Conservation (phyloP, 1,140 invertebrate species). For the Pseudomyrmex concolor region DNA sequence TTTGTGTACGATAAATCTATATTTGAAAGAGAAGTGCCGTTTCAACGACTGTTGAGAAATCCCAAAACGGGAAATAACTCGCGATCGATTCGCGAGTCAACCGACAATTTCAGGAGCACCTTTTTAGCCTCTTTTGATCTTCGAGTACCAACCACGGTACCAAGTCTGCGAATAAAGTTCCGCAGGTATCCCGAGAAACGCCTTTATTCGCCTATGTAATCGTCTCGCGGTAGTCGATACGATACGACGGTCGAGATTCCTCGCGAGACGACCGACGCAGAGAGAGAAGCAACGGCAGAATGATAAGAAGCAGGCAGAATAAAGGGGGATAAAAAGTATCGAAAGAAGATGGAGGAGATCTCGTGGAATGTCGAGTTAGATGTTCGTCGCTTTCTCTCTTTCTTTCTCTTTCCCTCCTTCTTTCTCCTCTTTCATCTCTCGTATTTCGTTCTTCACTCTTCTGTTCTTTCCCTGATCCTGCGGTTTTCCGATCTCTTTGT, state of each 20-base stretch:
- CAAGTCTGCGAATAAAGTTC: conserved; percentile 52
- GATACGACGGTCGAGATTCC: conserved; percentile 39
- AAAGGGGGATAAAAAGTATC: conserved; percentile 58
- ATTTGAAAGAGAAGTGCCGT: too few relatives aligned
- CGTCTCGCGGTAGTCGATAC: conserved; percentile 42
- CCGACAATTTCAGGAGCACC: not conserved
- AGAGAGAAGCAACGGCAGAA: conserved; percentile 7
- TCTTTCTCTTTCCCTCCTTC: not conserved
- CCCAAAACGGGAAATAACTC: conserved; percentile 1
- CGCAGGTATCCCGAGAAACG: conserved; percentile 34
- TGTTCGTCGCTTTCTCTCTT: not conserved
- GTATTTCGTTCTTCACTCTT: not conserved
- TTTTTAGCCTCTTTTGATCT: not conserved
- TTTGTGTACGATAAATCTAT: too few relatives aligned
- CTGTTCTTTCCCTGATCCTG: conserved; percentile 24
- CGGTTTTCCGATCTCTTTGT: conserved; percentile 56
- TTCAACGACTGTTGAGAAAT: not conserved
- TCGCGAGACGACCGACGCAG: conserved; percentile 17
- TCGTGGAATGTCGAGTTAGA: conserved; percentile 60
- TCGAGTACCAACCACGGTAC: not conserved
- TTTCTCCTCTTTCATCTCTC: not conserved
- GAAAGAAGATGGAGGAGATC: conserved; percentile 55
- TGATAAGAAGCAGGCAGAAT: conserved; percentile 56
- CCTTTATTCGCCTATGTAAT: conserved; percentile 46
- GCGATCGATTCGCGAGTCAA: conserved; percentile 19